phyloP scores from a whole-genome alignment of 2,888 invertebrate species.

The Ormyrus thymus region DNA sequence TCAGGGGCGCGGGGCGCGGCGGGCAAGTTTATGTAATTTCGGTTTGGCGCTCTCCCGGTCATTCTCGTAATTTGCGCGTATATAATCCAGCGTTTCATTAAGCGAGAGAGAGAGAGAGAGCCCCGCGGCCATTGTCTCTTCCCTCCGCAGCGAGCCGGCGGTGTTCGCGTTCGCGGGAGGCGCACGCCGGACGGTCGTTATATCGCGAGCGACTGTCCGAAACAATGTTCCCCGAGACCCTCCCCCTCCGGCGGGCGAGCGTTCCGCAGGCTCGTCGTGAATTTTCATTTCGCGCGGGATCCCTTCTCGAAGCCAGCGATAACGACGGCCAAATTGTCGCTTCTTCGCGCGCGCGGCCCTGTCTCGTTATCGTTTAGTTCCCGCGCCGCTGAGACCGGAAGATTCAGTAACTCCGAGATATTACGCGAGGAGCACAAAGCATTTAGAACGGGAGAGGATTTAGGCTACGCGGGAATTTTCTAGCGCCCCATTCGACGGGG shows the following conservation, averaged over 20 bases:
- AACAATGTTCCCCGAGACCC: conserved; percentile 53
- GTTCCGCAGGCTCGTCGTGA: conserved; percentile 20
- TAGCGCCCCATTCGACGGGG: background rate
- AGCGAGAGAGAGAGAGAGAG: conserved; percentile 39
- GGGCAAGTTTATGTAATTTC: conserved; percentile 38
- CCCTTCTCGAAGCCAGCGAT: conserved; percentile 31
- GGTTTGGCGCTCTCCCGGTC: conserved; percentile 9
- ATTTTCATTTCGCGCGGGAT: conserved; percentile 47
- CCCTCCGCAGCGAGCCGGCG: background rate
- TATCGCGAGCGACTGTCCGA: conserved; percentile 49
- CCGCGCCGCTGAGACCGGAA: conserved; percentile 1
- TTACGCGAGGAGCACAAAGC: conserved; percentile 22
- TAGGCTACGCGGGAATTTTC: conserved; percentile 47
- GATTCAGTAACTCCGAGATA: conserved; percentile 52
- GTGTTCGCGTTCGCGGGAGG: background rate
- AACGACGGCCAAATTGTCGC: conserved; percentile 51
- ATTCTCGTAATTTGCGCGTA: conserved; percentile 43
- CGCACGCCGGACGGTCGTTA: conserved; percentile 37
- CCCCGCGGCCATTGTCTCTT: conserved; percentile 33
- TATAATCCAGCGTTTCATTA: conserved; percentile 55
- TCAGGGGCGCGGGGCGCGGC: background rate
- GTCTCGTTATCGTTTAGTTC: conserved; percentile 4
- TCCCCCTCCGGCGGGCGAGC: background rate
- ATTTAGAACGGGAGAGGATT: conserved; percentile 28
- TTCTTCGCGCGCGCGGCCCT: background rate